Evolutionary conservation across 2,113 vertebrate species (phyloP), one percentile per base, ranked within the genome.

Genomic region (Antigone vipio): DNA sequence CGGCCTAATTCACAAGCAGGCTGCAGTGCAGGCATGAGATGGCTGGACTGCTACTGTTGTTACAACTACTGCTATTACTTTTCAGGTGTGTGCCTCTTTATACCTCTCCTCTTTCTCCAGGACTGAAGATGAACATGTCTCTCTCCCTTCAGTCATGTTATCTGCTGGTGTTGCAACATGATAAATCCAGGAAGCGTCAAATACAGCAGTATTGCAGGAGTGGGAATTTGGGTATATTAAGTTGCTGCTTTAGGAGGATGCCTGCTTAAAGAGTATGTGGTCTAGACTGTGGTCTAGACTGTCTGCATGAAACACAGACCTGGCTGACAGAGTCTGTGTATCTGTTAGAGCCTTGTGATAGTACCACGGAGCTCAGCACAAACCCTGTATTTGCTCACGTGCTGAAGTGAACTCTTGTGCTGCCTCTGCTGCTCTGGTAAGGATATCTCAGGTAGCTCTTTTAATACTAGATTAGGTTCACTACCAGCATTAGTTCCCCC

Each of bases 251-350:
- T 60, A 80, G 55, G 47, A 88, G 45, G 29, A 55, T 59, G 59
- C 29, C 63, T 88, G 49, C 32, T 14, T 56, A 40, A 80, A 50
- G n/a, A 22, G 8, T 47, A 6, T 4, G 15, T 88, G 90, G 82
- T 83, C 82, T 90, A 88, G 92, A 38, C 94, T 96, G 86, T 55
- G 91, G 86, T 95, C 6, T 53, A 53, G 52, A 0, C 56, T 91
- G 50, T 92, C 60, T 94, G 88, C 85, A 42, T 8, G 20, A 35
- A 89, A 71, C 60, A 17, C 62, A 93, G 81, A 56, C 47, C 52
- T 63, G 60, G 26, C 52, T 95, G 68, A 26, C 74, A 4, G 5
- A 42, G 40, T 26, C 74, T 76, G 17, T 75, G 0, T 69, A 27
- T 72, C 55, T 74, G 1, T 30, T 68, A 71, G 20, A 84, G 64